Conservation (phyloP, 2,888 invertebrate species). For the Drosophila anceps region DNA sequence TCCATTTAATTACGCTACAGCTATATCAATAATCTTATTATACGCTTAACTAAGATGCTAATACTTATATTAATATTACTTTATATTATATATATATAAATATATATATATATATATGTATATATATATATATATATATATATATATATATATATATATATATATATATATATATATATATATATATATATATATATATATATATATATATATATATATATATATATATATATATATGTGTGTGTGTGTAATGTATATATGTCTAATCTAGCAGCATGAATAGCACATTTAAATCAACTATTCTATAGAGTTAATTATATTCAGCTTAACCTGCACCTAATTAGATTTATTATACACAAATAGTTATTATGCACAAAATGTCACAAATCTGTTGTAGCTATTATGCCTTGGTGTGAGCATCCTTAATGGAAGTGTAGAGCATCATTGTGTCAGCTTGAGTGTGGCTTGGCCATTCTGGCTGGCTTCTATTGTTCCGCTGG, state of each 20-base stretch:
- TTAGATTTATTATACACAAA: conserved; percentile 7
- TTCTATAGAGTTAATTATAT: background rate
- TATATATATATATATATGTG: too few relatives aligned
- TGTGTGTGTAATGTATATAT: too few relatives aligned
- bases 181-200: too few relatives aligned
- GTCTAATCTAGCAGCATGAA: background rate
- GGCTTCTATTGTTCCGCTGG: conserved; percentile 39
- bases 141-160: background rate
- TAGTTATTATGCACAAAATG: background rate
- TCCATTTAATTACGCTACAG: background rate
- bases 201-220: too few relatives aligned
- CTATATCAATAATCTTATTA: background rate
- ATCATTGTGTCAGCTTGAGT: conserved; percentile 45
- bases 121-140: too few relatives aligned
- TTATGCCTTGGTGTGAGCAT: background rate
- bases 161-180: background rate
- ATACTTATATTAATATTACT: background rate
- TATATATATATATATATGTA: background rate
- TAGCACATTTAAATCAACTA: background rate
- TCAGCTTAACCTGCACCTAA: background rate
- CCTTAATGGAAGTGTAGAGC: conserved; percentile 37
- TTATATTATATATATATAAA: background rate
- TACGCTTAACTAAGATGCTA: background rate
- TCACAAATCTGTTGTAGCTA: background rate
- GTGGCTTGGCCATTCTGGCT: conserved; percentile 39